Evolutionary conservation across 2,797 vertebrate genomes (phyloP).

Genomic region (Knipowitschia caucasica): DNA sequence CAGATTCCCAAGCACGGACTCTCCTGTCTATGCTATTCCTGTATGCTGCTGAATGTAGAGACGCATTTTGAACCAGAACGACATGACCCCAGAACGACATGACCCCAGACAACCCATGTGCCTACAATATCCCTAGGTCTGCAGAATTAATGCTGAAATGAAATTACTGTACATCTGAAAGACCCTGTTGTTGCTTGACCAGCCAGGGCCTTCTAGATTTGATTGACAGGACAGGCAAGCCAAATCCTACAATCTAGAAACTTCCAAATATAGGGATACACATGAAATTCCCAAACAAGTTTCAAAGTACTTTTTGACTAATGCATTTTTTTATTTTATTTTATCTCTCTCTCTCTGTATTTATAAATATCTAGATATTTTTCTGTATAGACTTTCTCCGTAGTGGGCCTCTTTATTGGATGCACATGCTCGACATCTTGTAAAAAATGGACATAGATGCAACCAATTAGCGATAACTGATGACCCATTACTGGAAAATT

Average conservation of each 20-base stretch:
- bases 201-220: no score
- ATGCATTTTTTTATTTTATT: not conserved
- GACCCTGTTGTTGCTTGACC: not conserved
- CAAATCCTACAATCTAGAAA: not conserved
- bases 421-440: not conserved
- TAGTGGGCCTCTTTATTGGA: not conserved
- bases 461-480: not conserved
- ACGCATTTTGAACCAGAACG: conserved; percentile 6
- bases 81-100: not conserved
- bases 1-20: conserved; percentile 5
- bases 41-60: conserved; percentile 9
- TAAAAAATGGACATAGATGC: not conserved
- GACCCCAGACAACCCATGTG: conserved; percentile 20
- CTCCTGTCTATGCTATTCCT: conserved; percentile 6
- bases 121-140: not conserved
- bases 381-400: not conserved
- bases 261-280: not conserved
- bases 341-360: no score
- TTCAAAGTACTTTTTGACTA: no score
- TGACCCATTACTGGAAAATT: not conserved
- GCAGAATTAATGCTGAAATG: not conserved
- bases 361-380: no score
- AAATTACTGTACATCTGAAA: not conserved
- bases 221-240: no score
- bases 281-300: not conserved